phyloP scores from a whole-genome alignment of 2,113 vertebrate genomes.

The Anseranas semipalmata region DNA sequence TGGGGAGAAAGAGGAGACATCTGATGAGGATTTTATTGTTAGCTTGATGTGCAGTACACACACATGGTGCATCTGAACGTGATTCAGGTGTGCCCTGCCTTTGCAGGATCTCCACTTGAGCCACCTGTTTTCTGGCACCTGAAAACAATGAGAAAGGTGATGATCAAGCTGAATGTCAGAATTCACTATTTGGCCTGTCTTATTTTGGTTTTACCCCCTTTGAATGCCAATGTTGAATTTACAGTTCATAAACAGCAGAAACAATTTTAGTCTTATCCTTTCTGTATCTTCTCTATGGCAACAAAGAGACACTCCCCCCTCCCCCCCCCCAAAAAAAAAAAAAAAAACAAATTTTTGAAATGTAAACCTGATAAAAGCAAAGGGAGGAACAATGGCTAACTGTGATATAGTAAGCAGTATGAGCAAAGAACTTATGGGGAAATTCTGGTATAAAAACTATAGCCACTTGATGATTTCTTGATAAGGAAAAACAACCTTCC shows the following conservation, averaged over 20 bases:
- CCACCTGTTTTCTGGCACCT: neutral
- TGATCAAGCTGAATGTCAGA: neutral
- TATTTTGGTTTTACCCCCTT: neutral
- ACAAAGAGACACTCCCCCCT: neutral
- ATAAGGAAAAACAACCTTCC: neutral
- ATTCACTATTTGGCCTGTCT: neutral
- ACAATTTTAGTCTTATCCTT: neutral
- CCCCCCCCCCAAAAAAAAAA: no score
- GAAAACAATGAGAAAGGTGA: neutral
- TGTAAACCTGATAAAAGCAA: neutral
- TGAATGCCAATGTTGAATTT: neutral
- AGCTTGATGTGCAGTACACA: neutral
- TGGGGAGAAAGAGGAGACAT: no score
- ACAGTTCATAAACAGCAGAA: neutral
- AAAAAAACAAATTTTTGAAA: neutral
- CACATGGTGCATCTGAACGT: neutral
- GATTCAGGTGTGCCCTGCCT: neutral
- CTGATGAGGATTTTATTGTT: no score
- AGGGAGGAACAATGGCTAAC: neutral
- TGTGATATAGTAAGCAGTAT: neutral
- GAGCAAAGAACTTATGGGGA: neutral
- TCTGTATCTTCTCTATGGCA: neutral
- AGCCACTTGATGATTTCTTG: neutral
- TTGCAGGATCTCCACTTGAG: neutral
- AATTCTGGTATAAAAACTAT: neutral